phyloP scores from a whole-genome alignment of 1,140 invertebrate genomes.

The Chelonus insularis region DNA sequence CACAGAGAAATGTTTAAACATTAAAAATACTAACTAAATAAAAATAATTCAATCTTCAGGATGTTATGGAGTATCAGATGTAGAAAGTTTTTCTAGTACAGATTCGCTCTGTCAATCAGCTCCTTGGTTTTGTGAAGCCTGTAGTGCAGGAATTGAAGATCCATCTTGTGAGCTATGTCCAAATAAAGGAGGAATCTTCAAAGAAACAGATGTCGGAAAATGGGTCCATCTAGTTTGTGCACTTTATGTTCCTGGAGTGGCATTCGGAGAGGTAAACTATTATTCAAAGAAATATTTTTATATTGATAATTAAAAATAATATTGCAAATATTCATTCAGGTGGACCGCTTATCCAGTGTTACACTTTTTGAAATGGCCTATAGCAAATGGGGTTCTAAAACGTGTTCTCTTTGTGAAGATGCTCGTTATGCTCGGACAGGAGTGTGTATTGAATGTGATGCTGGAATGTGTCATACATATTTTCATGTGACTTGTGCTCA shows the following conservation, averaged over 20 bases:
- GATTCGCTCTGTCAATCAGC: conserved; percentile 92
- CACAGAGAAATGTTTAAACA: neutral
- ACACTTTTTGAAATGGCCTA: conserved; percentile 96
- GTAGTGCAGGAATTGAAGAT: conserved; percentile 84
- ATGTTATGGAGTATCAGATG: conserved; percentile 95
- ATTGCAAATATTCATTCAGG: too few species aligned
- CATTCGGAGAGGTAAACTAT: conserved; percentile 86
- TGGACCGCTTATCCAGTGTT: conserved; percentile 80
- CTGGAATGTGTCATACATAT: conserved; percentile 95
- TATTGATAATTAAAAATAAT: too few species aligned
- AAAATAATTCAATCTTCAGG: too few species aligned
- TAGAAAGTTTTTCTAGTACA: conserved; percentile 85
- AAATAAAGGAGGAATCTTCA: conserved; percentile 86
- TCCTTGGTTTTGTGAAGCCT: conserved; percentile 99
- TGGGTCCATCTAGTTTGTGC: conserved; percentile 99
- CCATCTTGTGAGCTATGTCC: conserved; percentile 89
- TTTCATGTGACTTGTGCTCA: conserved; percentile 99
- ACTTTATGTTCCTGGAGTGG: conserved; percentile 94
- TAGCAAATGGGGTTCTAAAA: conserved; percentile 90
- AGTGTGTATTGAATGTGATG: conserved; percentile 95
- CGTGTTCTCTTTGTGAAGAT: conserved; percentile 86
- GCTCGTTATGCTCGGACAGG: conserved; percentile 84
- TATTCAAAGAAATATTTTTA: too few species aligned
- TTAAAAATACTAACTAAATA: too few species aligned
- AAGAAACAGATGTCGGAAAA: conserved; percentile 93